Percentiles rank a stretch among this genome's conserved stretches.
These are phyloP conservation scores for Coptodon bakossiorum DNA, from an alignment of 2,113 vertebrate species.

Conservation along the genomic window DNA sequence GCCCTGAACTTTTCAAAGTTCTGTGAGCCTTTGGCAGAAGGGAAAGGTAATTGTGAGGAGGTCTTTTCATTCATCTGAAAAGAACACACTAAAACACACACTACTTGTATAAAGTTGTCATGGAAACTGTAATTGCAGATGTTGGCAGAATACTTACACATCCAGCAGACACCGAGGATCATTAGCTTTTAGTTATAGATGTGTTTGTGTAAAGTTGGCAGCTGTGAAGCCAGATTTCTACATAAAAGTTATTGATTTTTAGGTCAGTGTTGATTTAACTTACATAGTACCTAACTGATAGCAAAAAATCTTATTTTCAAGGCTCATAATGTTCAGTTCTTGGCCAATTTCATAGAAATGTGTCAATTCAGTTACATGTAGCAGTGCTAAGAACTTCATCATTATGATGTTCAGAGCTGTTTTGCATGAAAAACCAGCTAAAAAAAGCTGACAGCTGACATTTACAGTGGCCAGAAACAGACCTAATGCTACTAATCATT, in stretches of 20 bases:
- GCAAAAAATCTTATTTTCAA: background rate
- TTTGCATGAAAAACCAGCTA: background rate
- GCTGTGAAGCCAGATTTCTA: background rate
- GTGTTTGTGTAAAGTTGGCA: background rate
- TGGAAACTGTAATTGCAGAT: background rate
- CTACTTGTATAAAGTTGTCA: background rate
- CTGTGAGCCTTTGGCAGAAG: constrained; percentile 87
- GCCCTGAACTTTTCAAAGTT: constrained; percentile 93
- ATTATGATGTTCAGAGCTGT: background rate
- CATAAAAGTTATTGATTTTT: background rate
- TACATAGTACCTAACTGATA: background rate
- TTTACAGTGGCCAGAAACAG: background rate
- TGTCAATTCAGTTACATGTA: background rate
- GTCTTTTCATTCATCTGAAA: background rate
- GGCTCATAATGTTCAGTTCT: background rate
- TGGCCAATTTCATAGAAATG: background rate
- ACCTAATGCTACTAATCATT: background rate
- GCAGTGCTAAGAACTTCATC: background rate
- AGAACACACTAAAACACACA: background rate
- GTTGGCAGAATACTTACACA: background rate
- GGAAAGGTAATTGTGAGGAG: constrained; percentile 79
- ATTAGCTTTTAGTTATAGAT: background rate
- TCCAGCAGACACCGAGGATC: background rate
- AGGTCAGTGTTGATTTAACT: background rate
- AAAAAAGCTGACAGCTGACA: background rate